Base-by-base conservation (phyloP, 2,797 vertebrate genomes). In the Notoglanidium macrostoma region DNA sequence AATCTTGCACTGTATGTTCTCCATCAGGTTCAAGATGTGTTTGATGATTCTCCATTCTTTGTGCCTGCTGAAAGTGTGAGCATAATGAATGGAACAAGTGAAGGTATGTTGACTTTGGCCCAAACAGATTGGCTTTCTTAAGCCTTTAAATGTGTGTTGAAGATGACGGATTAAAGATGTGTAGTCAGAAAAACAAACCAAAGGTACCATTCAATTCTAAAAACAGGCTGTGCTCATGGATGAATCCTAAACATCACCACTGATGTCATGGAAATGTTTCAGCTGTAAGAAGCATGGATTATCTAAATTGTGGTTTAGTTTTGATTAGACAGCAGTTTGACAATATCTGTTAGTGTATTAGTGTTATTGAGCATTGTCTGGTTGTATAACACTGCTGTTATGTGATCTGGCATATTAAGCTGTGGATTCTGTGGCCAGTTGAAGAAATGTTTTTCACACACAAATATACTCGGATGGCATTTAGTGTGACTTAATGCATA, bases 31-130 rank as follows among this genome's bases (percentile, higher is more conserved):
- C 95, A 94, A 89, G 94, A 95, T 40, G 95, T 98, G 92, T 98
- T 99, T 92, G 96, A 96, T 68, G 96, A 97, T n/a, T 99, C 97
- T 85, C 97, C 97, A 0, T 99, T 99, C 92, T 91, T 97, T 85
- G 97, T 98, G 88, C 96, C 97, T 90, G 94, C 96, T 90, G 91
- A 98, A 90, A 95, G 98, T 54, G 97, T 99, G 93, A 95, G 96
- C 94, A 96, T 99, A 90, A 97, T 99, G 97, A 95, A 98, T 0
- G 98, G 98, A 88, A 96, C 96, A 17, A 94, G 96, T 40, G 98
- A 99, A 98, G 98, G 98, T 99, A 90, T 88, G 76, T 88, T 90
- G 90, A 89, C 40, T 21, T 29, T 65, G 5, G 10, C 87, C 80
- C 85, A 76, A 0, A n/a, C 85, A 44, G 61, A 65, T 86, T 84